Evolutionary conservation across 2,797 vertebrate genomes (phyloP), one percentile per base, ranked within the genome.

Genomic region (Coluber constrictor): DNA sequence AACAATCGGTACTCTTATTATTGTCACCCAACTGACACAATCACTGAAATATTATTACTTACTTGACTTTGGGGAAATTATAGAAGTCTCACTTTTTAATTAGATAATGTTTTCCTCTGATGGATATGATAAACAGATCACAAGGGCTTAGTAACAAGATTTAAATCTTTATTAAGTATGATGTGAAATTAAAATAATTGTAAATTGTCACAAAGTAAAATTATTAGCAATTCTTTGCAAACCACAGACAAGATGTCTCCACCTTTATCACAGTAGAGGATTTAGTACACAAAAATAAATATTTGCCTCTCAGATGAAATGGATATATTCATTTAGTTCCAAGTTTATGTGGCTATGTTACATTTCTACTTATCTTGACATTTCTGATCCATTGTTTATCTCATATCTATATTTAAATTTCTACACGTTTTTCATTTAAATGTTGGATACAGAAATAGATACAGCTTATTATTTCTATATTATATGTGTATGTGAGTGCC

Each of bases 11-110:
- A 1, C 55, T 92, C 13, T 92, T 37, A 92, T 92, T 92, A 59
- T 27, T 92, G 63, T 55, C 87, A 88, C 6, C 27, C 27, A 92
- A 43, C 55, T 79, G 37, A 89, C 91, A 74, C 27, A 79, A n/a
- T 79, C 10, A 74, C 47, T 92, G 70, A 92, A 89, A 92, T 88
- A 74, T 56, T 92, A 57, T 83, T 88, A 92, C 43, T 66, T 92
- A 88, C 88, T 55, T 16, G 63, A 51, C 32, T 88, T 88, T 88
- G 29, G 32, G 27, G 29, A 74, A 92, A 88, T 88, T 51, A 88
- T 79, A 89, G 55, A 91, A 54, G n/a, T 3, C 29, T n/a, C 79
- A 89, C 61, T 70, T 86, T 55, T 70, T 70, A 89, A 87, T 66
- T 37, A 92, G 27, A 32, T 25, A 91, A 70, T 6, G n/a, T 54